These are phyloP conservation scores for Chondrilla cf. caribensis DNA, from an alignment of 37 sponge, comb jelly and placozoan genomes.

Conservation along the genomic window DNA sequence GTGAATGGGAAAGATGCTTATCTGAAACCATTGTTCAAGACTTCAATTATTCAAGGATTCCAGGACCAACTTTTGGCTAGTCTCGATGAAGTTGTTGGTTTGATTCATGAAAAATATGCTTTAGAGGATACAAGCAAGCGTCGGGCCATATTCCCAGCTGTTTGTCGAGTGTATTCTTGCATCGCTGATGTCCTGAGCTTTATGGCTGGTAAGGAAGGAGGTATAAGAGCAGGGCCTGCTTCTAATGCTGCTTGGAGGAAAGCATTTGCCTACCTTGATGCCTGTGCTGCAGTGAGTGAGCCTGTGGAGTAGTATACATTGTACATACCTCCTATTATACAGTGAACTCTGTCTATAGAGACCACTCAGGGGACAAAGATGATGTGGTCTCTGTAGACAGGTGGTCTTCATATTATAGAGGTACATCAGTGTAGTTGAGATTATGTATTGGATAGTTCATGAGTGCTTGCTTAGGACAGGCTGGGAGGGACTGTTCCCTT, in stretches of 20 bases:
- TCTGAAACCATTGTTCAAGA: conserved; percentile 58
- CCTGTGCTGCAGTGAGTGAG: conserved; percentile 19
- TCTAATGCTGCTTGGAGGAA: conserved; percentile 65
- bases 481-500: too few relatives aligned
- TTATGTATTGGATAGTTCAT: too few relatives aligned
- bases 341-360: too few relatives aligned
- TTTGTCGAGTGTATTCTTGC: conserved; percentile 72
- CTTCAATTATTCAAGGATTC: conserved; percentile 38
- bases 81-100: conserved; percentile 51
- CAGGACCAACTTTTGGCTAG: conserved; percentile 39
- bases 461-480: too few relatives aligned
- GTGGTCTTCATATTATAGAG: too few relatives aligned
- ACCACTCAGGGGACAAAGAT: too few relatives aligned
- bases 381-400: too few relatives aligned
- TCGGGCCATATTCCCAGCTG: not conserved
- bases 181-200: conserved; percentile 80
- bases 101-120: not conserved
- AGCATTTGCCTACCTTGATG: conserved; percentile 67
- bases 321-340: too few relatives aligned
- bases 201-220: conserved; percentile 67
- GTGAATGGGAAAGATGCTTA: conserved; percentile 44
- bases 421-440: too few relatives aligned
- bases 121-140: not conserved
- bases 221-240: conserved; percentile 77
- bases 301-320: too few relatives aligned